Evolutionary conservation across 1,140 invertebrate genomes (phyloP), one percentile per base, ranked within the genome.

Genomic region (Diuraphis noxia): DNA sequence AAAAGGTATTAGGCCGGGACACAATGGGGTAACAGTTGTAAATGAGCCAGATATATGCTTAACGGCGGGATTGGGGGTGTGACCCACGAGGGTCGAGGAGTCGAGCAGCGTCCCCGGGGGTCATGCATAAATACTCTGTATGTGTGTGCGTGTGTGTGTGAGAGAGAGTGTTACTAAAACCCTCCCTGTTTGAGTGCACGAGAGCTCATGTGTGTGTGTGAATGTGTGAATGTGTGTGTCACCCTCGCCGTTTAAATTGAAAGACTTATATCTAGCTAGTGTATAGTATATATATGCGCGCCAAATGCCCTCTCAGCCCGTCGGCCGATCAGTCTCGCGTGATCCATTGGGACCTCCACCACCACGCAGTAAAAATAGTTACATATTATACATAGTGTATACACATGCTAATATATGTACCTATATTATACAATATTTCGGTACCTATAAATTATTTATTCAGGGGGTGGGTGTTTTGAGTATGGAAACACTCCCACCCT

Each of bases 1-100:
- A 91, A 82, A 91, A 91, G 89, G 89, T 91, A 91, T 91, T 91
- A 91, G 89, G 38, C 43, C 89, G 77, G 46, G 77, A 91, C 89
- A 91, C 89, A 91, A 91, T 91, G 89, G 86, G 85, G 89, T 91
- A 91, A 91, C 89, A 91, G 89, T 91, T 91, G 89, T 91, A 91
- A 91, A 91, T 52, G 89, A 91, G 89, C 89, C 89, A 81, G 89
- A 91, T 82, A 91, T 49, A 25, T 34, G 77, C n/a, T 43, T 8
- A 21, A 8, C n/a, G n/a, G 40, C n/a, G 19, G 30, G 36, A 9
- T 30, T 43, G 56, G 6, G 21, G 41, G 63, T 72, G 88, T 30
- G 41, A 38, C 36, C 46, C 23, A 9, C 9, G 86, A 38, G 21
- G 38, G 87, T n/a, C 40, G 38, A 41, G 34, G 86, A 49, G 38